Evolutionary conservation across 2,113 vertebrate species (phyloP), one percentile per base, ranked within the genome.

Genomic region (Empidonax traillii): DNA sequence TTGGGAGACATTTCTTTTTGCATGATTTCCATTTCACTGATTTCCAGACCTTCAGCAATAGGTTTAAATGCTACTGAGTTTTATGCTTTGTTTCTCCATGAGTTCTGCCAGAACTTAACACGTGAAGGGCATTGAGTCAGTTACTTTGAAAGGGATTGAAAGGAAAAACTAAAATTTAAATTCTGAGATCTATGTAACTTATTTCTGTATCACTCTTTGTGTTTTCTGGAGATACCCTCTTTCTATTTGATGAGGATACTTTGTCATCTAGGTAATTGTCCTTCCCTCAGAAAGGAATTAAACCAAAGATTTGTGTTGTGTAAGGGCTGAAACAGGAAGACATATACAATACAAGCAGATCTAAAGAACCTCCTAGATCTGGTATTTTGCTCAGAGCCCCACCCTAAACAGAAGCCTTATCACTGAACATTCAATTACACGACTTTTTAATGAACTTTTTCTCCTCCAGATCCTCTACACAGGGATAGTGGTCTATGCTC

Each of bases 401-500:
- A 12, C 15, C 75, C 17, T 44, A 31, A 46, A 41, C 3, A 33
- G 24, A 83, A 79, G 8, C 27, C 30, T 74, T 74, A 72, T 53
- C 13, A 43, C n/a, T n/a, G 31, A 77, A 14, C 12, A 51, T 66
- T 75, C 35, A 84, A 56, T 71, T 9, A 19, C 3, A 9, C 37
- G 0, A 11, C 43, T 63, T 77, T 39, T 43, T 30, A 23, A 81
- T 31, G 4, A 78, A 16, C 35, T 41, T 75, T 94, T 80, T 82
- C 58, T 79, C 61, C 41, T 89, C 79, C 95, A 98, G 98, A 97
- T 98, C 80, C 97, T 99, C 43, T 99, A 99, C 90, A 98, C 98
- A 6, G 98, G 98, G 79, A 97, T 98, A 72, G 98, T 98, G 67
- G 98, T 99, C 24, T 99, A 98, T 37, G 98, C 98, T n/a, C 98